A percentile compares a stretch with the other conserved stretches of the same genome.
Evolutionary conservation across 2,797 vertebrate species (phyloP).

Genomic region (Myiotriccus ornatus): DNA sequence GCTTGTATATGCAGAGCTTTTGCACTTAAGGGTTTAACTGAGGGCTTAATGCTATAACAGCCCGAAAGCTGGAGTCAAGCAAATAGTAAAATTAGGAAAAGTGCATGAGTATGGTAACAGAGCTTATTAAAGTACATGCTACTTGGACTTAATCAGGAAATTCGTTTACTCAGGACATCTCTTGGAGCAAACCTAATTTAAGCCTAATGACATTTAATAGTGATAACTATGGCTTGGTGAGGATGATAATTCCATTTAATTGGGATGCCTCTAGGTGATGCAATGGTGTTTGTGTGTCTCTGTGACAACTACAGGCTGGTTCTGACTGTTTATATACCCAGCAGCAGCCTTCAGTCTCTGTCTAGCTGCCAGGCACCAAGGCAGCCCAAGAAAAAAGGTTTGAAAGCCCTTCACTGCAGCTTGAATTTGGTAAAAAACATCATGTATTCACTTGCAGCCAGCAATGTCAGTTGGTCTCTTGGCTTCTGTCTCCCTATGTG

Average conservation of each 20-base stretch:
- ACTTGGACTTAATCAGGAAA: slow-evolving; percentile 51
- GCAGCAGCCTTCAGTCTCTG: background rate
- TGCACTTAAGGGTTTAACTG: background rate
- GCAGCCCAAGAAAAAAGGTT: background rate
- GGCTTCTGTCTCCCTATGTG: background rate
- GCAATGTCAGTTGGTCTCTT: background rate
- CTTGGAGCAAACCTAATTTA: slow-evolving; percentile 56
- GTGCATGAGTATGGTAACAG: background rate
- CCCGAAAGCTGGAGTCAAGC: background rate
- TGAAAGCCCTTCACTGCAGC: background rate
- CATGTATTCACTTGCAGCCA: fast-evolving
- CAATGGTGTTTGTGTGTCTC: background rate
- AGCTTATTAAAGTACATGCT: slow-evolving; percentile 17
- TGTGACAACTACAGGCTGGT: background rate
- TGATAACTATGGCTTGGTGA: slow-evolving; percentile 31
- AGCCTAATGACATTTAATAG: slow-evolving; percentile 55
- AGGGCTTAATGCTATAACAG: background rate
- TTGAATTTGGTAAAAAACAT: background rate
- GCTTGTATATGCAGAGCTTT: background rate
- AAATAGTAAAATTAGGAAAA: slow-evolving; percentile 26
- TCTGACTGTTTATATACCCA: background rate
- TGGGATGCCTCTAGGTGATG: slow-evolving; percentile 54
- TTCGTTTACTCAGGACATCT: slow-evolving; percentile 39
- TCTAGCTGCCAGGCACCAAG: background rate
- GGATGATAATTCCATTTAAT: slow-evolving; percentile 48